phyloP scores from a whole-genome alignment of 2,113 vertebrate genomes.

The Suricata suricatta region DNA sequence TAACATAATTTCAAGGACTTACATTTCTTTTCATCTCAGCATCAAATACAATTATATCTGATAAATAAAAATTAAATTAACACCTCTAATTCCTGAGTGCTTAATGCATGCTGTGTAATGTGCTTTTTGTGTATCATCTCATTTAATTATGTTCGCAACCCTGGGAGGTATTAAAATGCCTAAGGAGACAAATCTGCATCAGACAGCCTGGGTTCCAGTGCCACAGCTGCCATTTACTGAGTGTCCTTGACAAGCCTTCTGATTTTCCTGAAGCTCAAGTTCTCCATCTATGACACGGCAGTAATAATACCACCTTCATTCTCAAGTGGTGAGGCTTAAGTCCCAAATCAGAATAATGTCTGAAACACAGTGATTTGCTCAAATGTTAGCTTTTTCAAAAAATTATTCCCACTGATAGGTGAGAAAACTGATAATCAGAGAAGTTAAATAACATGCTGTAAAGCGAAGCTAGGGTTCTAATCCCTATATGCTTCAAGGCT shows the following conservation, averaged over 20 bases:
- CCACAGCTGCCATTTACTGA: background rate
- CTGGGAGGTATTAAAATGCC: background rate
- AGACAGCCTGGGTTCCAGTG: background rate
- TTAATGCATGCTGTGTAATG: background rate
- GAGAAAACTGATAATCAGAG: background rate
- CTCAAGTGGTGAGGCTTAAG: background rate
- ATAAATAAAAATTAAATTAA: background rate
- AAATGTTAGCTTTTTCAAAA: background rate
- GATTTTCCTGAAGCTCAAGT: background rate
- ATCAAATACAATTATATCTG: background rate
- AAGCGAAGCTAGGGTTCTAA: background rate
- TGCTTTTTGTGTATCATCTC: background rate
- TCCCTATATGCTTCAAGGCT: background rate
- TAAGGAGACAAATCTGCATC: background rate
- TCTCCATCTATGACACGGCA: background rate
- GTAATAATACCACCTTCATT: background rate
- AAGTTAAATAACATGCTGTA: background rate
- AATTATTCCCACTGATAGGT: background rate
- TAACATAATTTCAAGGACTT: background rate
- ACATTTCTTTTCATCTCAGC: background rate
- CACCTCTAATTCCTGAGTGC: background rate
- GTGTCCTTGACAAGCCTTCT: background rate
- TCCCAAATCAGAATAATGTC: background rate
- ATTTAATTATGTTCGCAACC: background rate
- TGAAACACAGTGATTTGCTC: background rate